Percentiles rank a stretch among this genome's conserved stretches.
Conservation (phyloP, 2,113 vertebrate genomes). For the Periophthalmodon schlosseri region DNA sequence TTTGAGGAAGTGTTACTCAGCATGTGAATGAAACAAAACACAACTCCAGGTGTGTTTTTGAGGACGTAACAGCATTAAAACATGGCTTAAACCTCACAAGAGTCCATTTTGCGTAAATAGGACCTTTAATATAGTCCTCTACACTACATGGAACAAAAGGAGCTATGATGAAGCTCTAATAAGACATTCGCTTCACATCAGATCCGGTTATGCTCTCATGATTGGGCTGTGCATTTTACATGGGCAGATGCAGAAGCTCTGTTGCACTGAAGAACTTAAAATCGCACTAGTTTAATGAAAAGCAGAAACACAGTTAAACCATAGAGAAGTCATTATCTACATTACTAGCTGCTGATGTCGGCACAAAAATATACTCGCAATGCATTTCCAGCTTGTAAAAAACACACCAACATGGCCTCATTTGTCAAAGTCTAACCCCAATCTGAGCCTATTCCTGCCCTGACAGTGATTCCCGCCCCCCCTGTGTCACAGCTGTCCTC, state of each 20-base stretch:
- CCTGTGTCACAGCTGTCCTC: constrained; percentile 26
- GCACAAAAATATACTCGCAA: constrained; percentile 32
- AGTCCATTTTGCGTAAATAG: too few species aligned
- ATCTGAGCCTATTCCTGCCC: constrained; percentile 9
- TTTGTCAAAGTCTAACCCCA: constrained; percentile 19
- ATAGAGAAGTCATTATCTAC: constrained; percentile 48
- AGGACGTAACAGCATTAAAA: too few species aligned
- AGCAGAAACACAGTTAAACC: constrained; percentile 8
- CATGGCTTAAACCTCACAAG: too few species aligned
- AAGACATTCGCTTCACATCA: background rate
- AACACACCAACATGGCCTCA: constrained; percentile 19
- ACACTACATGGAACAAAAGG: background rate
- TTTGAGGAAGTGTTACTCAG: too few species aligned
- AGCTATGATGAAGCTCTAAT: background rate
- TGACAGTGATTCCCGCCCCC: background rate
- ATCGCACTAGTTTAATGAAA: background rate
- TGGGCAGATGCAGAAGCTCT: background rate
- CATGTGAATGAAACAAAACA: too few species aligned
- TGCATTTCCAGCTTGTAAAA: constrained; percentile 35
- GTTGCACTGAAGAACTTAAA: background rate
- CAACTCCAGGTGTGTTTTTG: too few species aligned
- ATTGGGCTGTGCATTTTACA: background rate
- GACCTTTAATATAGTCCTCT: background rate
- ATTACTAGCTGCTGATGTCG: constrained; percentile 32
- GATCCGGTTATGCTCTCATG: background rate